Evolutionary conservation across 1,140 invertebrate species (phyloP).

Genomic region (Drosophila cardini): DNA sequence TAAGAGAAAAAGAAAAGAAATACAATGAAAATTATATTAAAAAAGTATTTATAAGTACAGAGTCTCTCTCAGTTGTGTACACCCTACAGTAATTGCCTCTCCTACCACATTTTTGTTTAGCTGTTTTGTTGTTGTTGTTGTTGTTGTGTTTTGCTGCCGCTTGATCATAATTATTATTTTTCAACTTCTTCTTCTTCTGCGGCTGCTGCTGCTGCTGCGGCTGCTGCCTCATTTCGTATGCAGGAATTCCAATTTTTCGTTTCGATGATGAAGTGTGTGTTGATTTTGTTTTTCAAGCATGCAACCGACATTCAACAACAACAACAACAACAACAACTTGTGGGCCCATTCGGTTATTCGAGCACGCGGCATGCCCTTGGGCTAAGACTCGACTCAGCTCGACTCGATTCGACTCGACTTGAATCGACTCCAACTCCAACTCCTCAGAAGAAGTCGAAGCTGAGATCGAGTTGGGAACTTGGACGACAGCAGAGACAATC

Average conservation of each 20-base stretch:
- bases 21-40: too few relatives aligned
- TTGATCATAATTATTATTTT: constrained; percentile 50
- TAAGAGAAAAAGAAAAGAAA: too few relatives aligned
- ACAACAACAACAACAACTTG: constrained; percentile 25
- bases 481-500: constrained; percentile 54
- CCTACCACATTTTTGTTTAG: constrained; percentile 15
- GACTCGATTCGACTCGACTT: constrained; percentile 18
- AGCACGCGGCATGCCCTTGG: constrained; percentile 73
- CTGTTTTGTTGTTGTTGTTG: constrained; percentile 6
- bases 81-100: constrained; percentile 19
- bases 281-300: constrained; percentile 73
- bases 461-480: constrained; percentile 9
- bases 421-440: neutral
- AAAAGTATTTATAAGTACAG: neutral
- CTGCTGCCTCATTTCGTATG: constrained; percentile 74
- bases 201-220: constrained; percentile 29
- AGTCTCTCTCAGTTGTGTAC: constrained; percentile 18
- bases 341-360: constrained; percentile 41
- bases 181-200: constrained; percentile 43
- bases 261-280: constrained; percentile 78
- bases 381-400: constrained; percentile 41
- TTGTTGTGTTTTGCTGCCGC: constrained; percentile 6
- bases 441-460: constrained; percentile 6
- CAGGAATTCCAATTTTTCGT: constrained; percentile 83
- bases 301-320: constrained; percentile 48